Evolutionary conservation across 2,888 invertebrate genomes (phyloP), one percentile per base, ranked within the genome.

Genomic region (Celastrina argiolus): DNA sequence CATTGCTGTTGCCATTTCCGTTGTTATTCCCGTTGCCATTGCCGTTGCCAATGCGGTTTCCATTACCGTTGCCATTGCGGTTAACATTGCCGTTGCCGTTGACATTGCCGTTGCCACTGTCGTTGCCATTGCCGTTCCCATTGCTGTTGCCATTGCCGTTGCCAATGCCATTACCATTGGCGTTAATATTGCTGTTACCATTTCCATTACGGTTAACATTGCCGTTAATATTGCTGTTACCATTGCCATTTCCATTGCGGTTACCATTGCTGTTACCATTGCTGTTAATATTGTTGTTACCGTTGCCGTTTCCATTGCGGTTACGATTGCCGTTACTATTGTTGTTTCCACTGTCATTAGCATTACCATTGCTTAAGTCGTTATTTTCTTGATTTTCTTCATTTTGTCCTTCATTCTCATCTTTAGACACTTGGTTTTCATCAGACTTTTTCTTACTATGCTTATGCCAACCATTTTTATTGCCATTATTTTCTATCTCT

Each of bases 391-490:
- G 45, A 18, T 69, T 65, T 14, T 18, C 42, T 26, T 51, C 14
- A 56, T 59, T 56, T 63, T 56, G 56, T 16, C 16, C 16, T 39
- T 63, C 36, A 31, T 41, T 65, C 28, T 65, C 28, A 58, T 63
- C 26, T 28, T 56, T 16, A 39, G 51, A 12, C 22, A 63, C 36
- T 56, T n/a, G 39, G 31, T 45, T 45, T 56, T 67, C 65, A 39
- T 66, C 42, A 0, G 56, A 41, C 2, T 64, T 61, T 41, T 64
- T 64, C 16, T 61, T 39, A 42, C n/a, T 36, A 36, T 70, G 45
- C 41, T 66, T 39, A 12, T 41, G 18, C 4, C 8, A 0, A 51
- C 42, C 61, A 41, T 34, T 39, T 66, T 31, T 22, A 16, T 61
- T 61, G 34, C 36, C 61, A 18, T 39, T 34, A 16, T 59, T 61